Conservation (phyloP, 2,113 vertebrate species). For the Nerophis ophidion region DNA sequence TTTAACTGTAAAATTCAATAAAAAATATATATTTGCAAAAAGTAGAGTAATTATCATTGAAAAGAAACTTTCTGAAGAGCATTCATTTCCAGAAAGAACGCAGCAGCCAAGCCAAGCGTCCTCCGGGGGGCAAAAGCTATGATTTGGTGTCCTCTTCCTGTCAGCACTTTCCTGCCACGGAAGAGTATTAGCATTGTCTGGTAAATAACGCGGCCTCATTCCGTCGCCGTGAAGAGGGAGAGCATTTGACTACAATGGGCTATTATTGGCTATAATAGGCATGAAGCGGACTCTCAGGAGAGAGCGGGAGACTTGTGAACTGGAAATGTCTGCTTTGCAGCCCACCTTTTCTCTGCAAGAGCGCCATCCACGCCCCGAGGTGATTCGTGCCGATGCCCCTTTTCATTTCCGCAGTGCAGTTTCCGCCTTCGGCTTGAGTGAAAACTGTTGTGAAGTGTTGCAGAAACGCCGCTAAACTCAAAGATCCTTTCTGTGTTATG, state of each 20-base stretch:
- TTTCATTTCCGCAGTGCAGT: conserved; percentile 65
- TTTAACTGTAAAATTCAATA: too few species aligned
- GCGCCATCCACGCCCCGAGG: conserved; percentile 62
- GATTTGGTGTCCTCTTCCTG: conserved; percentile 70
- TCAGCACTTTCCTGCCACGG: conserved; percentile 72
- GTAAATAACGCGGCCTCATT: conserved; percentile 82
- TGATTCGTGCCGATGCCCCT: conserved; percentile 67
- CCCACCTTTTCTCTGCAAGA: conserved; percentile 62
- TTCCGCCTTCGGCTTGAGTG: conserved; percentile 52
- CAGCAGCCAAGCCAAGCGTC: conserved; percentile 56
- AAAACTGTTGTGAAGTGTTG: conserved; percentile 50
- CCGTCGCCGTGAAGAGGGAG: conserved; percentile 77
- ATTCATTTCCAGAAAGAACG: conserved; percentile 11
- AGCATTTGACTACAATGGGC: conserved; percentile 84
- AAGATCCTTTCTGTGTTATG: conserved; percentile 30
- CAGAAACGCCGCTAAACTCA: conserved; percentile 41
- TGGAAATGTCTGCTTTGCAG: conserved; percentile 77
- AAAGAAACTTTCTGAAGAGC: background rate
- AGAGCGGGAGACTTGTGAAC: conserved; percentile 76
- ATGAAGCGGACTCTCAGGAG: conserved; percentile 80
- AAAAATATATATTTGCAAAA: too few species aligned
- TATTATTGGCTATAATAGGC: conserved; percentile 84
- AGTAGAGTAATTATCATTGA: too few species aligned
- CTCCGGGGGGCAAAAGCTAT: conserved; percentile 61
- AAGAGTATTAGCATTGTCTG: conserved; percentile 68